A percentile compares a stretch with the other conserved stretches of the same genome.
Evolutionary conservation across 2,888 invertebrate genomes (phyloP).

Genomic region (Limnephilus auricula): DNA sequence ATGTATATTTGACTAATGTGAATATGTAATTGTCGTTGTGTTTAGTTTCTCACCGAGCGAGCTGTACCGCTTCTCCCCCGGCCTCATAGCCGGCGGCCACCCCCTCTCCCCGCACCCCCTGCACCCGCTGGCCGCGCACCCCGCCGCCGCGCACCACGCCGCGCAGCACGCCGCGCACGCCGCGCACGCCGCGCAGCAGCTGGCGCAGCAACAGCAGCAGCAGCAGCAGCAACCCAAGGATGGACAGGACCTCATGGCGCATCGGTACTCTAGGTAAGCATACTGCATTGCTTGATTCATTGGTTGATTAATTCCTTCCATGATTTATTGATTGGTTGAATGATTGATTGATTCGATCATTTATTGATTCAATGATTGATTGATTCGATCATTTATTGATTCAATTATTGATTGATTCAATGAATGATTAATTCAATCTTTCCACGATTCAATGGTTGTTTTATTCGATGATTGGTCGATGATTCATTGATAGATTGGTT

Average conservation of each 20-base stretch:
- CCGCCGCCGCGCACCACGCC: slow-evolving; percentile 77
- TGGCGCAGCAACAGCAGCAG: slow-evolving; percentile 39
- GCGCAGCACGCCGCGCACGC: slow-evolving; percentile 69
- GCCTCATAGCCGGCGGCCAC: slow-evolving; percentile 81
- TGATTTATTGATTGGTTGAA: background rate
- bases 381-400: too few species aligned
- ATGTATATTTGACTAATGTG: too few species aligned
- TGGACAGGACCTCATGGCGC: slow-evolving; percentile 68
- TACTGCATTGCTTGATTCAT: background rate
- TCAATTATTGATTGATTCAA: too few species aligned
- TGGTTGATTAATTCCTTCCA: background rate
- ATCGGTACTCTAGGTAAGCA: slow-evolving; percentile 83
- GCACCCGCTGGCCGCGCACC: slow-evolving; percentile 88
- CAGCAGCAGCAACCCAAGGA: slow-evolving; percentile 47
- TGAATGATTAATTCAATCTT: too few species aligned
- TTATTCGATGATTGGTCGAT: too few species aligned
- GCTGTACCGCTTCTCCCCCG: slow-evolving; percentile 95
- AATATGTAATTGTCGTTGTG: too few species aligned
- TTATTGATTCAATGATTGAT: too few species aligned
- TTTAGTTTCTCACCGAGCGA: slow-evolving; percentile 76
- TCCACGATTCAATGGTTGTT: too few species aligned
- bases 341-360: background rate
- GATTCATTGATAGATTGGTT: too few species aligned
- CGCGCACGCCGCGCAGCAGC: slow-evolving; percentile 50
- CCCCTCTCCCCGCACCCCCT: slow-evolving; percentile 84